These are phyloP conservation scores for Sussaba pulchella DNA, from an alignment of 2,888 invertebrate genomes.

Conservation along the genomic window DNA sequence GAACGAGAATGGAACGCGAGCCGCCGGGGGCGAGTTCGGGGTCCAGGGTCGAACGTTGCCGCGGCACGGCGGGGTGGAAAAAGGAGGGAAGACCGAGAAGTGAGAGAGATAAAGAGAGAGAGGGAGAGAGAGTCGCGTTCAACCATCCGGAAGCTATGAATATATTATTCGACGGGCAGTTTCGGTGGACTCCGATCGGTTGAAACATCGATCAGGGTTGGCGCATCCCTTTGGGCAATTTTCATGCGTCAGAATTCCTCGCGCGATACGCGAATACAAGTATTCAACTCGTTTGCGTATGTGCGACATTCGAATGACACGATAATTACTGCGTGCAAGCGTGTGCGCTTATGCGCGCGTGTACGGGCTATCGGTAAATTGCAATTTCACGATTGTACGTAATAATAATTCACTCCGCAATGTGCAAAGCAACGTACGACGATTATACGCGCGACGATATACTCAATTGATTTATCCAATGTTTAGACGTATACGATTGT, in stretches of 20 bases:
- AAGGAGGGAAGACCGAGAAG: slow-evolving; percentile 10
- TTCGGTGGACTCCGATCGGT: slow-evolving; percentile 83
- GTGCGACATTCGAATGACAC: slow-evolving; percentile 18
- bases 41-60: slow-evolving; percentile 33
- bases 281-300: slow-evolving; percentile 1
- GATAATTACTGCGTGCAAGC: slow-evolving; percentile 13
- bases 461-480: background rate
- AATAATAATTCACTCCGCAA: background rate
- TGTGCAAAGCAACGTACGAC: background rate
- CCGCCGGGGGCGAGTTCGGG: slow-evolving; percentile 53
- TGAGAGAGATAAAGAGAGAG: slow-evolving; percentile 17
- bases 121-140: slow-evolving; percentile 76
- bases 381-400: slow-evolving; percentile 1
- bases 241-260: slow-evolving; percentile 83
- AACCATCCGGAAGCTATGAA: slow-evolving; percentile 84
- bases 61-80: slow-evolving; percentile 19
- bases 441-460: background rate
- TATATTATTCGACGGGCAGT: slow-evolving; percentile 83
- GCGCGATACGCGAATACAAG: slow-evolving; percentile 50
- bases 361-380: slow-evolving; percentile 40
- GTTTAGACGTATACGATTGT: background rate
- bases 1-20: slow-evolving; percentile 36
- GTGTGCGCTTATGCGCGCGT: too few species aligned
- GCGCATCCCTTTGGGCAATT: slow-evolving; percentile 84
- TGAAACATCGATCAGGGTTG: slow-evolving; percentile 82